These are phyloP conservation scores for Actenoides lindsayi DNA, from an alignment of 2,113 vertebrate species.

Conservation along the genomic window DNA sequence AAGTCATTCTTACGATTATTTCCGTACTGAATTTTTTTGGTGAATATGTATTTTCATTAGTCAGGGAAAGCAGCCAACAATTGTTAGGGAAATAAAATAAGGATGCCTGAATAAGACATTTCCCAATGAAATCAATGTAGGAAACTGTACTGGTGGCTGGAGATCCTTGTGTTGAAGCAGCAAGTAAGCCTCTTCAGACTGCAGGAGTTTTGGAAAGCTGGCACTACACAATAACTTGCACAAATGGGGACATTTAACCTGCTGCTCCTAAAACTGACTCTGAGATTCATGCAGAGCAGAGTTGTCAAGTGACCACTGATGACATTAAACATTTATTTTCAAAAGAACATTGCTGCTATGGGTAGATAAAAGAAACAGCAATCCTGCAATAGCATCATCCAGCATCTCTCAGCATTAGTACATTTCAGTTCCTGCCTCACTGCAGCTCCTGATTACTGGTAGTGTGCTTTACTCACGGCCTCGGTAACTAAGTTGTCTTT, in stretches of 20 bases:
- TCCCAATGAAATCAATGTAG: not conserved
- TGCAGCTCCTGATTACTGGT: not conserved
- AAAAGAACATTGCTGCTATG: not conserved
- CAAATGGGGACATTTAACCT: not conserved
- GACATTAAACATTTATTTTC: not conserved
- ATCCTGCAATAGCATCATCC: not conserved
- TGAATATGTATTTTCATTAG: not conserved
- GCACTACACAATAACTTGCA: not conserved
- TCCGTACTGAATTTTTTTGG: not conserved
- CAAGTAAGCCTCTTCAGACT: not conserved
- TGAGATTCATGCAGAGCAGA: not conserved
- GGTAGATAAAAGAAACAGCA: not conserved
- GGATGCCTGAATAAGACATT: not conserved
- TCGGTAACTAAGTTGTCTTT: not conserved
- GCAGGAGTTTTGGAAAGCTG: not conserved
- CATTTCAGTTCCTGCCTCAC: not conserved
- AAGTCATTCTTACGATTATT: constrained; percentile 1
- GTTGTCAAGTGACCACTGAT: not conserved
- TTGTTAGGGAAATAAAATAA: not conserved
- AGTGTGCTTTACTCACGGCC: not conserved
- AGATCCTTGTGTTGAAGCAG: not conserved
- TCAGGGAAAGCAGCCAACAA: not conserved
- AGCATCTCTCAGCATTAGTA: not conserved
- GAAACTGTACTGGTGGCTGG: not conserved
- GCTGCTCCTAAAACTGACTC: not conserved